Base-by-base conservation (phyloP, 2,113 vertebrate species). In the Motacilla tschutschensis region DNA sequence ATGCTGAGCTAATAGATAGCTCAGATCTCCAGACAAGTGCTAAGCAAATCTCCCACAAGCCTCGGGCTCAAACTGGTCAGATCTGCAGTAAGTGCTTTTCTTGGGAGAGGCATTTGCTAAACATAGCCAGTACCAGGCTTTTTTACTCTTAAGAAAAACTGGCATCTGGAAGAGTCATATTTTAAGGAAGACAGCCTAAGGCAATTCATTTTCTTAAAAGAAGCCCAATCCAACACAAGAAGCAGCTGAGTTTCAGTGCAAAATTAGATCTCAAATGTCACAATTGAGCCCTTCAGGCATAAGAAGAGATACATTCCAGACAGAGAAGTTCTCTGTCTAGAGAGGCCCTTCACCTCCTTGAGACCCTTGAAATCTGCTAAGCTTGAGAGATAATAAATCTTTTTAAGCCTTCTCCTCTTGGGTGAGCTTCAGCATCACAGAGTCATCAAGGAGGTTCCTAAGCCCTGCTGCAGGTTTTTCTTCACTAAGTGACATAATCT, bases 121-220 rank as follows among this genome's bases (percentile, higher is more conserved):
- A 78, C 38, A 71, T 15, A 79, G 36, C 40, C 46, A 66, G 10
- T 48, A 90, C 31, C 43, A 84, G 31, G 5, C 41, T 29, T 63
- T 71, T 59, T 50, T 66, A 59, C 55, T 41, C 71, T 83, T 74
- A 94, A 87, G 60, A 57, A 87, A 84, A 93, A 77, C 26, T 85
- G 79, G 67, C 60, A 71, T 81, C 63, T 84, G 48, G 25, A 82
- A 63, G 44, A 82, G 57, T n/a, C 17, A 12, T 84, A 84, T 86
- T 92, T 92, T 88, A 92, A 88, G 79, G 60, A 85, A 85, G 26
- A 36, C 28, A 90, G 82, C 87, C 83, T 83, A 73, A 85, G 76
- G 90, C 87, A 85, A 90, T 77, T 82, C 4, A 60, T 92, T 84
- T 87, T 85, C 69, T 79, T 79, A 66, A 84, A 86, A 85, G 78